Evolutionary conservation across 2,888 invertebrate genomes (phyloP).

Genomic region (Magallana nippona): DNA sequence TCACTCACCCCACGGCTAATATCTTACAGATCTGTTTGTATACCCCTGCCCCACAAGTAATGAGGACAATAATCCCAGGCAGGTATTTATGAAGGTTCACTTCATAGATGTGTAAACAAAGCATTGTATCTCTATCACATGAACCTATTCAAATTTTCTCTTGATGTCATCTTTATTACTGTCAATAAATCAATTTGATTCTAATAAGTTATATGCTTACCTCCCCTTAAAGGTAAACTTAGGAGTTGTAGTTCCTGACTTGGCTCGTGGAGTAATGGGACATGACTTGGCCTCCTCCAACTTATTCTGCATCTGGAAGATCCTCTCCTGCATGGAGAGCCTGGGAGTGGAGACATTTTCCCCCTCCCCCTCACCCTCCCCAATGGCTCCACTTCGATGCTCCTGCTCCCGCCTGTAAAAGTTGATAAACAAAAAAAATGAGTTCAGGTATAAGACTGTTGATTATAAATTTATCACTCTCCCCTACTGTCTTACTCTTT

Average conservation of each 20-base stretch:
- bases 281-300: constrained; percentile 83
- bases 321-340: constrained; percentile 72
- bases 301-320: constrained; percentile 88
- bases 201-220: constrained; percentile 34
- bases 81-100: neutral
- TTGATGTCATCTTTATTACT: neutral
- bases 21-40: neutral
- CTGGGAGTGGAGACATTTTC: constrained; percentile 50
- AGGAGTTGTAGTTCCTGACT: constrained; percentile 72
- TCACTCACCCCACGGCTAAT: neutral
- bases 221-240: constrained; percentile 63
- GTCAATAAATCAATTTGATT: neutral
- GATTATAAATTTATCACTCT: too few relatives aligned
- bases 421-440: neutral
- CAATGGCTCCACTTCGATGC: neutral
- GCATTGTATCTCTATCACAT: neutral
- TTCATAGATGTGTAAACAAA: constrained; percentile 2
- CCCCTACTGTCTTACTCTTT: neutral
- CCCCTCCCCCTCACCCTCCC: constrained; percentile 3
- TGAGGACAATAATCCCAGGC: neutral
- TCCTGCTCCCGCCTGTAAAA: constrained; percentile 45
- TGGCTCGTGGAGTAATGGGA: constrained; percentile 64
- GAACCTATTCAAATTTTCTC: neutral
- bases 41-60: neutral
- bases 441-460: neutral